Evolutionary conservation across 1,140 invertebrate species (phyloP).

Genomic region (Apis dorsata): DNA sequence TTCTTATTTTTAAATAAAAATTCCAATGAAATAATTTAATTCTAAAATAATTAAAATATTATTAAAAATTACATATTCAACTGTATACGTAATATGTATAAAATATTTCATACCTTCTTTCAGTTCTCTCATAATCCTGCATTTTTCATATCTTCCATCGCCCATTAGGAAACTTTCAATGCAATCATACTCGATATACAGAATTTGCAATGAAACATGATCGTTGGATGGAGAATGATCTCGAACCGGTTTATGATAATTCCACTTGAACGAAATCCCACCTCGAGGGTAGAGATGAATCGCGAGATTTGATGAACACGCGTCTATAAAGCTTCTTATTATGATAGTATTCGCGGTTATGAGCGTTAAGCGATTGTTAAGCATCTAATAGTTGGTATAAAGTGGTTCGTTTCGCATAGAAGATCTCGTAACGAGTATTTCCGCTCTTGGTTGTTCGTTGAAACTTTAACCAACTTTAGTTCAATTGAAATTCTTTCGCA

Average conservation of each 20-base stretch:
- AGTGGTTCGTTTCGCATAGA: slow-evolving; percentile 5
- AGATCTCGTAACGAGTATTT: slow-evolving; percentile 13
- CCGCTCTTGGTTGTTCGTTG: not conserved
- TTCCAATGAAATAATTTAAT: too few relatives aligned
- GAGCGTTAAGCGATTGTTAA: slow-evolving; percentile 17
- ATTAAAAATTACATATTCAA: too few relatives aligned
- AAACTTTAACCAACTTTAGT: not conserved
- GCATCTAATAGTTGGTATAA: slow-evolving; percentile 6
- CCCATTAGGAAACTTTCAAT: not conserved
- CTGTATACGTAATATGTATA: too few relatives aligned
- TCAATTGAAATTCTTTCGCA: not conserved
- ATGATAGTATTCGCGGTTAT: not conserved
- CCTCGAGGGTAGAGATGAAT: not conserved
- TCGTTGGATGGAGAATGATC: not conserved
- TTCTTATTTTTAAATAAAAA: too few relatives aligned
- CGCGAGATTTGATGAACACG: not conserved
- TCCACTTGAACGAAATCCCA: not conserved
- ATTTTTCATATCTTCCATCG: not conserved
- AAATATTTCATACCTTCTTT: too few relatives aligned
- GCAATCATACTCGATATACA: not conserved
- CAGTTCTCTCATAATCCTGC: not conserved
- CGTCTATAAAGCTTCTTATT: not conserved
- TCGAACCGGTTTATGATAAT: not conserved
- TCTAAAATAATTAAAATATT: too few relatives aligned
- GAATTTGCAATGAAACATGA: too few relatives aligned